phyloP scores from a whole-genome alignment of 2,797 vertebrate genomes.

The Protosalanx chinensis region DNA sequence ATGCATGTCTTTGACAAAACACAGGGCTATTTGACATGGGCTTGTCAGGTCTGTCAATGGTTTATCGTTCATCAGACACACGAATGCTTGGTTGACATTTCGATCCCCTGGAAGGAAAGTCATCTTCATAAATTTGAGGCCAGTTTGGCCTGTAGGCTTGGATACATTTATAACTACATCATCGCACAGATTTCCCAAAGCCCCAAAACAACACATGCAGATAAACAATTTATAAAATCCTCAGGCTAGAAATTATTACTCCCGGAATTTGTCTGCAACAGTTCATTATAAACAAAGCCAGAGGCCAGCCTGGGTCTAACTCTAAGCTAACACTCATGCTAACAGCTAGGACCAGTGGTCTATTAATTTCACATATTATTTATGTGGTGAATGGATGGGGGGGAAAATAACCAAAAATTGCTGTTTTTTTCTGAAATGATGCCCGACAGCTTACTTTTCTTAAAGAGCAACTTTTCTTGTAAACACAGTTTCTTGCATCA shows the following conservation, averaged over 20 bases:
- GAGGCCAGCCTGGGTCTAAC: neutral
- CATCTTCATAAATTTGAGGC: conserved; percentile 21
- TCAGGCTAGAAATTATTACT: conserved; percentile 43
- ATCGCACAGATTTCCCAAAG: conserved; percentile 23
- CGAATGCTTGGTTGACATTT: conserved; percentile 21
- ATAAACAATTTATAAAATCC: conserved; percentile 34
- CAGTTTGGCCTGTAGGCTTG: conserved; percentile 15
- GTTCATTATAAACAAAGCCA: conserved; percentile 52
- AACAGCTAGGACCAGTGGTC: conserved; percentile 8
- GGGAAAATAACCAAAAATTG: neutral
- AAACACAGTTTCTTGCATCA: neutral
- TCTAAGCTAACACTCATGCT: conserved; percentile 23
- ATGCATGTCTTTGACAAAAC: no score
- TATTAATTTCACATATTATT: conserved; percentile 25
- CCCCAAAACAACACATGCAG: conserved; percentile 24
- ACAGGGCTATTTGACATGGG: neutral
- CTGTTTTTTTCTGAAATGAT: conserved; percentile 5
- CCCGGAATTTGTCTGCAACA: conserved; percentile 44
- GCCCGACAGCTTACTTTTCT: neutral
- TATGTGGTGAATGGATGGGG: neutral
- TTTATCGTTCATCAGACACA: neutral
- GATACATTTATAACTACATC: neutral
- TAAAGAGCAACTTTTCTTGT: neutral
- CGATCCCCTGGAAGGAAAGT: conserved; percentile 16
- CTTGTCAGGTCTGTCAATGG: neutral